Evolutionary conservation across 2,113 vertebrate genomes (phyloP), one percentile per base, ranked within the genome.

Genomic region (Epinephelus cyanopodus): DNA sequence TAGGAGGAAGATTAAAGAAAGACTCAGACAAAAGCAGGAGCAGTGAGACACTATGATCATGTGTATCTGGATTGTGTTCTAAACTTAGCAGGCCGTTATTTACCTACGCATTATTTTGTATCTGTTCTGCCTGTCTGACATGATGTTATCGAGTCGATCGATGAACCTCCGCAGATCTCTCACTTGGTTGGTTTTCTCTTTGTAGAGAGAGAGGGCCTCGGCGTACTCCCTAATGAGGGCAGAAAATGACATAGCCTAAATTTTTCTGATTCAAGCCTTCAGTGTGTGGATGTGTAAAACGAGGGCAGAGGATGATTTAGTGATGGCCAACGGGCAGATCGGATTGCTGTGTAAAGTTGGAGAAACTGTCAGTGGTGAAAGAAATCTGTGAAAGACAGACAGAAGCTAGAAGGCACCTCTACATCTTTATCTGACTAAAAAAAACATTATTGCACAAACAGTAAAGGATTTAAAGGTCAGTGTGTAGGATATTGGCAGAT

Each of bases 151-250:
- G 67, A 98, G 79, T 2, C 64, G 82, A 69, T 90, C 70, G 11
- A 91, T 81, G 82, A 92, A 97, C 82, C 84, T 96, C 92, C 93
- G 97, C 87, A 98, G 93, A 84, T 96, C 96, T 77, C 92, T 97
- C 27, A 97, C 95, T 94, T 97, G 96, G 86, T 87, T 94, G 88
- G 95, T 95, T 87, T 97, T 95, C 90, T 95, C 95, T 81, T 95
- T 95, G 0, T 97, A 98, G 78, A 95, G 96, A 85, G 96, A 90
- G 81, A 95, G 96, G 72, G 97, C 96, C 86, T 97, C 96, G 45
- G 95, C 93, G 84, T 97, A 97, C 69, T 98, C 96, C 91, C 97
- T 95, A 75, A 78, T 52, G 76, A 81, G 77, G 47, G 56, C 61
- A 80, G 61, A 65, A 77, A 68, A 48, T 42, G 60, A 60, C 57